Conservation (phyloP, 2,797 vertebrate species). For the Enteromius treurensis region DNA sequence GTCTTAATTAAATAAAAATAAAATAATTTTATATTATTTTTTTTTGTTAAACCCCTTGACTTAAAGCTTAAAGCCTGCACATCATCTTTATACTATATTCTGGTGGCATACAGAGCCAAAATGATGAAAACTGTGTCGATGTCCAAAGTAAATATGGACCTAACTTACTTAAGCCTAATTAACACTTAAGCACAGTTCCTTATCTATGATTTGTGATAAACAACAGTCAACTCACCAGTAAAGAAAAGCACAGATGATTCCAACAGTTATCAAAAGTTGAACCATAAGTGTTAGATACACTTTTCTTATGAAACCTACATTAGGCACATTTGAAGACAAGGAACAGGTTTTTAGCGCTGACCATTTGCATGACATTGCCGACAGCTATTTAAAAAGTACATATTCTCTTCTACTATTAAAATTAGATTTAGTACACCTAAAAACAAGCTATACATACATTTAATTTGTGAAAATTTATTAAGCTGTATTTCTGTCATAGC, state of each 20-base stretch:
- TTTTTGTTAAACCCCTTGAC: too few relatives aligned
- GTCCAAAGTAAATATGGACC: too few relatives aligned
- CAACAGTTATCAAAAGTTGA: conserved; percentile 78
- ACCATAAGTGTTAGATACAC: conserved; percentile 79
- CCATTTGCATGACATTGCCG: background rate
- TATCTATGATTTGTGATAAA: background rate
- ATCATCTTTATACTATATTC: too few relatives aligned
- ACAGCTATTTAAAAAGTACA: background rate
- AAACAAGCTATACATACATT: background rate
- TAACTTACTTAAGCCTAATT: background rate
- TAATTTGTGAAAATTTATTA: background rate
- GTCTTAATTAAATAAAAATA: too few relatives aligned
- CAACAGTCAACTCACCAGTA: conserved; percentile 76
- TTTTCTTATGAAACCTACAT: conserved; percentile 78
- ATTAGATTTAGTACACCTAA: background rate
- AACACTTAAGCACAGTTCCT: background rate
- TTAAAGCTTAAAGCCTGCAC: too few relatives aligned
- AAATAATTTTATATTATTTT: too few relatives aligned
- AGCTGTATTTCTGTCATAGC: background rate
- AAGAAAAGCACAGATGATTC: conserved; percentile 79
- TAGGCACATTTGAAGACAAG: background rate
- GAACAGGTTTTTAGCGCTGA: background rate
- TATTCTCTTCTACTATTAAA: background rate
- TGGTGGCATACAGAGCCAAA: too few relatives aligned
- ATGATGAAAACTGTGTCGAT: too few relatives aligned